phyloP scores from a whole-genome alignment of 2,888 invertebrate genomes.

The Pandemis cinnamomeana region DNA sequence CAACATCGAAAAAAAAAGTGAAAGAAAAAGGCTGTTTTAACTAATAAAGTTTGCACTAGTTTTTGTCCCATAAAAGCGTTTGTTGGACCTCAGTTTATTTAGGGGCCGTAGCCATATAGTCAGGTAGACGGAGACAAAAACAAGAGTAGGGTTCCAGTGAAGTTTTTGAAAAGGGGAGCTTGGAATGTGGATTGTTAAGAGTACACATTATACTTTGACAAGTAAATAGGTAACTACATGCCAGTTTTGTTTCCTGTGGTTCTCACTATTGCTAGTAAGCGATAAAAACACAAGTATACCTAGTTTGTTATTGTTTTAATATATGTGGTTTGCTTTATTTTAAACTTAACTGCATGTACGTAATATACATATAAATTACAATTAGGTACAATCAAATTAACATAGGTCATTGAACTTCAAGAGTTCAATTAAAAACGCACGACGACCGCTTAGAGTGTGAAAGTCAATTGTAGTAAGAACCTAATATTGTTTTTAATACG shows the following conservation, averaged over 20 bases:
- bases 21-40: not conserved
- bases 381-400: not conserved
- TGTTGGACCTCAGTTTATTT: not conserved
- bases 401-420: not conserved
- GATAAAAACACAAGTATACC: not conserved
- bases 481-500: not conserved
- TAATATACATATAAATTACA: not conserved
- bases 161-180: not conserved
- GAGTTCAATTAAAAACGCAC: not conserved
- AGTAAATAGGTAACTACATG: not conserved
- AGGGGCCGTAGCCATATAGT: not conserved
- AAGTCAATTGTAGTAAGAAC: not conserved
- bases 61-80: not conserved
- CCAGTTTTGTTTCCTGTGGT: not conserved
- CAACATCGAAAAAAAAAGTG: too few relatives aligned
- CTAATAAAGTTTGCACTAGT: not conserved
- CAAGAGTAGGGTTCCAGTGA: not conserved
- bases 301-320: not conserved
- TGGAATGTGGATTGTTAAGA: slow-evolving; percentile 2
- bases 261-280: not conserved
- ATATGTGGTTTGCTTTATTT: not conserved
- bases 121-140: slow-evolving; percentile 4
- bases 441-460: not conserved
- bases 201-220: not conserved
- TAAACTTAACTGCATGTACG: not conserved